Evolutionary conservation across 23 tunicate species (phyloP).

Genomic region (Ascidia mentula): DNA sequence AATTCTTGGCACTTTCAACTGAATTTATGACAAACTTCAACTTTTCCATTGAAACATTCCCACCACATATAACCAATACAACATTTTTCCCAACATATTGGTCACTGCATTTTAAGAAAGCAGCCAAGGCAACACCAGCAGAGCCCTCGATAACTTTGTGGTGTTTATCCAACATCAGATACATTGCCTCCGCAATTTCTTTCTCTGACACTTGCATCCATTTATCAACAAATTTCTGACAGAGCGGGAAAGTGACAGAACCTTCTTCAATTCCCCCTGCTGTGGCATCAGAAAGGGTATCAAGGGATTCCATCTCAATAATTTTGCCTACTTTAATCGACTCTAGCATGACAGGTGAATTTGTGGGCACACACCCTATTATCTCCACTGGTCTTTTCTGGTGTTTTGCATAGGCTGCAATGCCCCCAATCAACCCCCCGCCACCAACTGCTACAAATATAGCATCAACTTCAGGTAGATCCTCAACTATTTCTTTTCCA

Average conservation of each 20-base stretch:
- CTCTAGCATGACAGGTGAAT: constrained; percentile 83
- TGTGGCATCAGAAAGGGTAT: constrained; percentile 91
- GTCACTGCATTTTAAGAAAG: constrained; percentile 43
- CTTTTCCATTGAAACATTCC: constrained; percentile 50
- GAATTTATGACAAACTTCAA: constrained; percentile 1
- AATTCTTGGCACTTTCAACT: background rate
- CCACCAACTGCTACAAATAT: constrained; percentile 94
- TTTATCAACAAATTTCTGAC: constrained; percentile 65
- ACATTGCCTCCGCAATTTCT: constrained; percentile 80
- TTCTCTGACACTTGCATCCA: constrained; percentile 85
- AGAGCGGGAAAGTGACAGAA: constrained; percentile 53
- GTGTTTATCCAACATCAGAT: constrained; percentile 55
- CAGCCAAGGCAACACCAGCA: constrained; percentile 92
- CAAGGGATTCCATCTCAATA: constrained; percentile 61
- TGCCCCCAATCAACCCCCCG: constrained; percentile 86
- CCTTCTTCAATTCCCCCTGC: constrained; percentile 86
- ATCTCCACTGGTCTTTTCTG: constrained; percentile 23
- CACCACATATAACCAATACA: constrained; percentile 79
- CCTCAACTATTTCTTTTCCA: constrained; percentile 60
- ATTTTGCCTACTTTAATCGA: constrained; percentile 81
- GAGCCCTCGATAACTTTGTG: constrained; percentile 90
- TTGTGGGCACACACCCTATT: constrained; percentile 78
- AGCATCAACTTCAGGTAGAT: constrained; percentile 67
- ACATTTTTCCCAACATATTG: constrained; percentile 77
- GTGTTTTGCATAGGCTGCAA: constrained; percentile 62